Evolutionary conservation across 2,113 vertebrate species (phyloP), one percentile per base, ranked within the genome.

Genomic region (Glareola pratincola): DNA sequence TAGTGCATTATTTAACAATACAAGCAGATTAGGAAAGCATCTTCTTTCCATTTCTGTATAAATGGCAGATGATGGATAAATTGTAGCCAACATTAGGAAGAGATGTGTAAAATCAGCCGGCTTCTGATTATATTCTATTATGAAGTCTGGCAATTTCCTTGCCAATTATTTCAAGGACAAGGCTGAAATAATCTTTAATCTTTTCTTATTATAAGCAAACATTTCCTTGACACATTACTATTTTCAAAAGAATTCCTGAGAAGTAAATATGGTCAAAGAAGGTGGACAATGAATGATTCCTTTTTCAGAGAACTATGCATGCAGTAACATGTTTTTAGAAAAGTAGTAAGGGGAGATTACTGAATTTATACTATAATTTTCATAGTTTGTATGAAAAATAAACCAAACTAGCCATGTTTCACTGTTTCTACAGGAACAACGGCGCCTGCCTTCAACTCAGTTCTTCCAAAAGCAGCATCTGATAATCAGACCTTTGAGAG

Each of bases 31-130:
- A 57, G 37, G 68, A 92, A 91, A 85, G 14, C 47, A 51, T 72
- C 39, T 81, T 86, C 84, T 91, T 96, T 86, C 64, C 36, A 79
- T 64, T 95, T 75, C 90, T 87, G 39, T 72, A 75, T 85, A 87
- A 75, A 81, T 48, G 47, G 69, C 59, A 96, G 51, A 81, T 92
- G 68, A 97, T 78, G 73, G 93, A 95, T 48, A 94, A 96, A 92
- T 88, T 91, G 87, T 45, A 89, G 68, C 73, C 74, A 50, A 71
- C 24, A 23, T 32, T 72, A 39, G 53, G 36, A 85, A 87, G 56
- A 74, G 56, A 85, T 15, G 9, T 60, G 50, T 56, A 85, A 92
- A 89, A 76, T 53, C 57, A 87, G 43, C 8, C 1, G 2, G 39
- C 14, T 75, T 34, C 60, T 85, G 66, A 90, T 90, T 90, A 96